Conservation (phyloP, 2,888 invertebrate species). For the Pandemis corylana region DNA sequence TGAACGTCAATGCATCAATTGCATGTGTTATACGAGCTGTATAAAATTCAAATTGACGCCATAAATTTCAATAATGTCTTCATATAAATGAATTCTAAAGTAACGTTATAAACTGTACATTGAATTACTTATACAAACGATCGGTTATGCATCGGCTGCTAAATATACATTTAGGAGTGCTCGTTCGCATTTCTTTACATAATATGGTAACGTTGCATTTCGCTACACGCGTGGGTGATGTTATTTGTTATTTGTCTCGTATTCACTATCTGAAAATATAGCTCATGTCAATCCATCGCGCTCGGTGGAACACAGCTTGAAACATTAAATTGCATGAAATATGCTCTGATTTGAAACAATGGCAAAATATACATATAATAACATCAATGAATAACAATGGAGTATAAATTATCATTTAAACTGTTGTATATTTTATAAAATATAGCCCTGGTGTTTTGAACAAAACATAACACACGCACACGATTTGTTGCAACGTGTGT, state of each 20-base stretch:
- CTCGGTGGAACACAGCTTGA: slow-evolving; percentile 61
- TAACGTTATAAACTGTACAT: slow-evolving; percentile 38
- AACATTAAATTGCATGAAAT: slow-evolving; percentile 84
- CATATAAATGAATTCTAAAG: slow-evolving; percentile 35
- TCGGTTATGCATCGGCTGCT: slow-evolving; percentile 33
- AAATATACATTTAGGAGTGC: slow-evolving; percentile 21
- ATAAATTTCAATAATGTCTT: slow-evolving; percentile 59
- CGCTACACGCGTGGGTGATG: slow-evolving; percentile 3
- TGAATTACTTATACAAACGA: slow-evolving; percentile 33
- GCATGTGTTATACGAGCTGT: slow-evolving; percentile 55
- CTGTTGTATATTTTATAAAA: slow-evolving; percentile 84
- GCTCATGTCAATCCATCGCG: slow-evolving; percentile 45
- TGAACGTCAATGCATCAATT: slow-evolving; percentile 56
- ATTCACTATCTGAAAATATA: not conserved
- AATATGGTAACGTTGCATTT: slow-evolving; percentile 11
- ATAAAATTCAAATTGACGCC: slow-evolving; percentile 63
- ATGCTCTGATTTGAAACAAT: slow-evolving; percentile 86
- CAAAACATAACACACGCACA: slow-evolving; percentile 59
- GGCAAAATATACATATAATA: slow-evolving; percentile 85
- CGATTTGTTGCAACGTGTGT: slow-evolving; percentile 67
- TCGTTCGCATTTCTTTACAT: slow-evolving; percentile 18
- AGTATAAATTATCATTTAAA: slow-evolving; percentile 85
- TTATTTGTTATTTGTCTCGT: not conserved
- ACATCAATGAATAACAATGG: slow-evolving; percentile 86
- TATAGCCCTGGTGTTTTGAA: slow-evolving; percentile 78